Conservation (phyloP, 1,140 invertebrate species). For the Goniozus legneri region DNA sequence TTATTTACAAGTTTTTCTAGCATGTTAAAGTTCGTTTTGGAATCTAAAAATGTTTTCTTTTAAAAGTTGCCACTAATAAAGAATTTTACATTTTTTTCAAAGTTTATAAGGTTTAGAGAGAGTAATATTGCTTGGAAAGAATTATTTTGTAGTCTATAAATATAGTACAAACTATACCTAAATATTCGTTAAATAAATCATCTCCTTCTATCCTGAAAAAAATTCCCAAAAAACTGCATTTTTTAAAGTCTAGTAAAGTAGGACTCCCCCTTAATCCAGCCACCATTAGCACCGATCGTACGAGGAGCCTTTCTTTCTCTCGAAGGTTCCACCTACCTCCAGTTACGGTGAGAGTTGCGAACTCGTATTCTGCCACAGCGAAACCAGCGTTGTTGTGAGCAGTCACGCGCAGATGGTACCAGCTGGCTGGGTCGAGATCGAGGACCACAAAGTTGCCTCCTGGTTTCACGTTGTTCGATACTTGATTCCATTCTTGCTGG, state of each 20-base stretch:
- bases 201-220: constrained; percentile 8
- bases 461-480: constrained; percentile 88
- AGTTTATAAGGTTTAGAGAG: too few relatives aligned
- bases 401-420: constrained; percentile 88
- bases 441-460: constrained; percentile 86
- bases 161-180: too few relatives aligned
- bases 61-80: too few relatives aligned
- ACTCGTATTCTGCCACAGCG: constrained; percentile 90
- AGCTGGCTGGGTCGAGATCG: constrained; percentile 87
- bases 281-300: constrained; percentile 49
- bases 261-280: constrained; percentile 37
- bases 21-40: too few relatives aligned
- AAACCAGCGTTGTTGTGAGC: constrained; percentile 95
- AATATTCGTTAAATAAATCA: too few relatives aligned
- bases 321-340: constrained; percentile 68
- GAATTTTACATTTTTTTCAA: too few relatives aligned
- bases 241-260: too few relatives aligned
- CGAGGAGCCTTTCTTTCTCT: not conserved
- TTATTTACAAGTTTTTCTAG: too few relatives aligned
- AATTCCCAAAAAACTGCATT: too few relatives aligned
- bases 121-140: too few relatives aligned
- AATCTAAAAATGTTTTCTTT: too few relatives aligned
- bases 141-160: too few relatives aligned
- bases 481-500: constrained; percentile 86
- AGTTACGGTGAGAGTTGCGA: constrained; percentile 88